Evolutionary conservation across 2,797 vertebrate genomes (phyloP), one percentile per base, ranked within the genome.

Genomic region (Semotilus atromaculatus): DNA sequence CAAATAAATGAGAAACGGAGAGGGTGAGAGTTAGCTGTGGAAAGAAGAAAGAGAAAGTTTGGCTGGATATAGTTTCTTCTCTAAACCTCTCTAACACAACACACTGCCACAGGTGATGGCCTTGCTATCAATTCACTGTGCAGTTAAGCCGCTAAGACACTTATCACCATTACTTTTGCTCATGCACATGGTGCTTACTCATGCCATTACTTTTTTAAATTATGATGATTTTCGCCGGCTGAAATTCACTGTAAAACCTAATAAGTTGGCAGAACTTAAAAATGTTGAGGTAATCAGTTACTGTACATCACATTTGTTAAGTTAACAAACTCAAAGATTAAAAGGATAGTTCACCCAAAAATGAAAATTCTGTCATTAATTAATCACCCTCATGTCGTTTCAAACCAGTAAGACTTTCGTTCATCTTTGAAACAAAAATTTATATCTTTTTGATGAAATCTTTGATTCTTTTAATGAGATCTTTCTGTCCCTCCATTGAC

Each of bases 31-130:
- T 68, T 68, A 68, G 87, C 84, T 75, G 64, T 88, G 81, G 72
- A 77, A 81, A 80, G 40, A 86, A 89, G 88, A 71, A 86, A 88
- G 81, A 86, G 80, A 86, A 88, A 71, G 89, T 81, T 81, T 51
- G 85, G 72, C 79, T 71, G 66, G 77, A 70, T 78, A 38, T 85
- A 71, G 48, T 67, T 78, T 73, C 81, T 67, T 84, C 55, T 80
- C 26, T 70, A 71, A 84, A 76, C 64, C n/a, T 82, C 26, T 84
- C 68, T 23, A 66, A 62, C 51, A 83, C 75, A 89, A 87, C 86
- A 81, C 82, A 80, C 70, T 36, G 60, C 88, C 70, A 81, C 88
- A 89, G 86, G 89, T 91, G 90, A 72, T 34, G 48, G 38, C 38
- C 74, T 38, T 71, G 75, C 74, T 62, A 43, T 78, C 26, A 71